Base-by-base conservation (phyloP, 2,113 vertebrate species). In the Brachirus orientalis region DNA sequence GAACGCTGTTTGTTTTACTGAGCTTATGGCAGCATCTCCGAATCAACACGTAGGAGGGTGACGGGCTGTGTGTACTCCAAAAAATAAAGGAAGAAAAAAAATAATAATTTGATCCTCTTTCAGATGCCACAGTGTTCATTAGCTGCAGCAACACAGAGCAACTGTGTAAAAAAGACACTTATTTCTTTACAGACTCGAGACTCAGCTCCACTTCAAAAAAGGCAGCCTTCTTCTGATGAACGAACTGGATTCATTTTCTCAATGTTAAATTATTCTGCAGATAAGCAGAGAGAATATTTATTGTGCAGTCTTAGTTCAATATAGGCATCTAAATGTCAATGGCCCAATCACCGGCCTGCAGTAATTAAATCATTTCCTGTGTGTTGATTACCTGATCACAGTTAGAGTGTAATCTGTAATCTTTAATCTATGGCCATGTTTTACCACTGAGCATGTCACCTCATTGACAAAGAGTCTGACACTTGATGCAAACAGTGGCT, bases 11-110 rank as follows among this genome's bases (percentile, higher is more conserved):
- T 83, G 65, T 83, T 85, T 80, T 74, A 64, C 8, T 17, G 61
- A 90, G 86, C 86, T 86, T 87, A 80, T 85, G 81, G 85, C 77
- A 82, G 75, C 83, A 48, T 80, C 70, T 84, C 78, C 69, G 65
- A 87, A 88, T 88, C 81, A 80, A 87, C 83, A 84, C 72, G 86
- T 91, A 73, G 88, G 85, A 87, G 88, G 83, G 81, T 82, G 81
- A 88, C 81, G 72, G 77, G 79, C 80, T 53, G 50, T 63, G 65
- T 81, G 79, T 79, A 40, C 82, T 83, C 70, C 82, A 4, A 36
- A 10, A 35, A 51, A 10, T 47, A 45, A 81, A 43, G 11, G 28
- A 1, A 28, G 6, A 19, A 47, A 47, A 11, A 52, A 43, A 81
- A 72, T 66, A 77, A 74, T 63, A 65, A 74, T 78, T 86, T 81